Evolutionary conservation across 2,888 invertebrate species (phyloP).

Genomic region (Nebria salina): DNA sequence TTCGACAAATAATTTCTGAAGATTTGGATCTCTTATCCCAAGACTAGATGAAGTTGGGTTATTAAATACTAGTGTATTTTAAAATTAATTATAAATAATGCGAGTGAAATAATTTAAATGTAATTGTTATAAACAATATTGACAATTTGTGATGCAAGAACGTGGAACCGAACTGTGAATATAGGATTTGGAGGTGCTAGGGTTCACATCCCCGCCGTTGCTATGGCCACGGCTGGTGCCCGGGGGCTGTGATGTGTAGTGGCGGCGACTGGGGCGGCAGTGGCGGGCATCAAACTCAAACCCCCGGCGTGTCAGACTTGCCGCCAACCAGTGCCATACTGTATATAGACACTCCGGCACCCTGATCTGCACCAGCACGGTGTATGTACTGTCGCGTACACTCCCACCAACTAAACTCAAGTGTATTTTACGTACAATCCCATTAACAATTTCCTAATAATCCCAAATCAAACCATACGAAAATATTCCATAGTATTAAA

Average conservation of each 20-base stretch:
- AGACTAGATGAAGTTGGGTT: no score
- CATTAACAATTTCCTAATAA: no score
- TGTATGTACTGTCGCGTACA: background rate
- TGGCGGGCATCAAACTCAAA: constrained; percentile 63
- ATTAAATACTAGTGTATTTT: no score
- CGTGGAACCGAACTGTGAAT: constrained; percentile 43
- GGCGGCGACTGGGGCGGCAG: constrained; percentile 49
- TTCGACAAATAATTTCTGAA: no score
- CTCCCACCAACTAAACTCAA: background rate
- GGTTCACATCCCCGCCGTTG: constrained; percentile 57
- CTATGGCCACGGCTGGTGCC: constrained; percentile 56
- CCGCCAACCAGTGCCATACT: constrained; percentile 60
- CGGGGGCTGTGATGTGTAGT: constrained; percentile 7
- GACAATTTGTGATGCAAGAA: constrained; percentile 37
- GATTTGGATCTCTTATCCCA: no score
- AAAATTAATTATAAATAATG: no score
- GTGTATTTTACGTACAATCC: background rate
- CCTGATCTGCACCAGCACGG: background rate
- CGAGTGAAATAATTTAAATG: background rate
- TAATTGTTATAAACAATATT: background rate
- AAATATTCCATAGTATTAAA: no score
- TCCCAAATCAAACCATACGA: no score
- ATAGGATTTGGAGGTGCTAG: constrained; percentile 38
- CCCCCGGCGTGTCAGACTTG: constrained; percentile 62
- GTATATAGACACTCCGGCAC: constrained; percentile 25